Base-by-base conservation (phyloP, 2,113 vertebrate species). In the Lophochroa leadbeateri region DNA sequence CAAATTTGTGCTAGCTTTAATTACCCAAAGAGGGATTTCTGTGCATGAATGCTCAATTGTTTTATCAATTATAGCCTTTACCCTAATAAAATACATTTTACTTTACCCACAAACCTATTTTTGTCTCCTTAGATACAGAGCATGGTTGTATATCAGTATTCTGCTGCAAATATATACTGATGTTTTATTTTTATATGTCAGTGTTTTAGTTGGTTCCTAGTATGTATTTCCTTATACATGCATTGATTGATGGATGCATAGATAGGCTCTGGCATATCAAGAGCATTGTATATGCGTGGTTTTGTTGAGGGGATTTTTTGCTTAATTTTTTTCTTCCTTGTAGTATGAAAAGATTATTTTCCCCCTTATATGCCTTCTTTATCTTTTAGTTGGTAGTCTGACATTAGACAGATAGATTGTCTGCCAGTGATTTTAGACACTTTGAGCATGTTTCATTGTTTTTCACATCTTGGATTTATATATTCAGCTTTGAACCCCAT, bases 401-500 rank as follows among this genome's bases (percentile, higher is more conserved):
- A 82, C 35, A 37, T 84, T 60, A 71, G 53, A 39, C 39, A 70
- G 65, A 68, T 65, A 72, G 52, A 53, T 84, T 95, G 21, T 76
- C 43, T 63, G 63, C 18, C 43, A 68, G 11, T 47, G 81, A 46
- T 60, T 95, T 94, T 79, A 92, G 53, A 71, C 3, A 47, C 20
- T 68, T 46, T 11, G 46, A 88, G 28, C 16, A 11, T 43, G 74
- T 91, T 95, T 67, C 10, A 5, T 84, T 92, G 69, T 86, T 85
- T 81, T 67, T 78, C 35, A 72, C 5, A 43, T 92, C 46, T 49
- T 92, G 27, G 39, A 60, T 84, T 91, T 91, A 78, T 67, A 68
- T 83, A 89, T 88, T 86, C 71, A 52, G 18, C 35, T 94, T 89
- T 91, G 77, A 91, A 91, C 47, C 17, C 29, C 18, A 5, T 94